Evolutionary conservation across 2,113 vertebrate genomes (phyloP), one percentile per base, ranked within the genome.

Genomic region (Serinus canaria): DNA sequence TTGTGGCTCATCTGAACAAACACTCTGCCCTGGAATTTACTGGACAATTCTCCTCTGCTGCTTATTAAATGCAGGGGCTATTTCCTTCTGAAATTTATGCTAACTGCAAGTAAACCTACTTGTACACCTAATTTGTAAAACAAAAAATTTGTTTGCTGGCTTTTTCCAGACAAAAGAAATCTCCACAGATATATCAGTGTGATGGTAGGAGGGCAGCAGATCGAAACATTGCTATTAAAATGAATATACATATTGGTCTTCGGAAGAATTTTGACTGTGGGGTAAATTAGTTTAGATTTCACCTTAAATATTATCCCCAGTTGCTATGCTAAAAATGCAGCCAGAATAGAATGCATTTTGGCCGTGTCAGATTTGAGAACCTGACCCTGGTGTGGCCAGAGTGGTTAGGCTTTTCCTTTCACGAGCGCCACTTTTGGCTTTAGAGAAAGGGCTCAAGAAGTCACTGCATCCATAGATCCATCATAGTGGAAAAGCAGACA

Each of bases 261-360:
- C 50, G 75, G 89, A 94, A 89, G 87, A 94, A 93, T 95, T 96
- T 96, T 97, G 93, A 88, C 10, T 9, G 50, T 92, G 94, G 52
- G 37, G 55, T 95, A 96, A 97, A 95, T 94, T 93, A 95, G 87
- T 96, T 98, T 90, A 95, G 86, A 93, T 97, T 96, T 96, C 87
- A 90, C 87, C 83, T 89, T 33, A 80, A 56, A 21, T 90, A 75
- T 97, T 96, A 89, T 95, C 84, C 87, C 41, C 37, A 41, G 64
- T 43, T 96, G 77, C 44, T 93, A 62, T 95, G 88, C 89, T 94
- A 90, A 94, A 97, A 96, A 94, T 86, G 83, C 77, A 95, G 74
- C 68, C 41, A 67, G 94, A 89, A 87, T 68, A 39, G 52, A 89
- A 84, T 72, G 60, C 69, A 12, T 56, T 39, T 77, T 78, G 89